Evolutionary conservation across 2,113 vertebrate genomes (phyloP).

Genomic region (Ceuthmochares aereus): DNA sequence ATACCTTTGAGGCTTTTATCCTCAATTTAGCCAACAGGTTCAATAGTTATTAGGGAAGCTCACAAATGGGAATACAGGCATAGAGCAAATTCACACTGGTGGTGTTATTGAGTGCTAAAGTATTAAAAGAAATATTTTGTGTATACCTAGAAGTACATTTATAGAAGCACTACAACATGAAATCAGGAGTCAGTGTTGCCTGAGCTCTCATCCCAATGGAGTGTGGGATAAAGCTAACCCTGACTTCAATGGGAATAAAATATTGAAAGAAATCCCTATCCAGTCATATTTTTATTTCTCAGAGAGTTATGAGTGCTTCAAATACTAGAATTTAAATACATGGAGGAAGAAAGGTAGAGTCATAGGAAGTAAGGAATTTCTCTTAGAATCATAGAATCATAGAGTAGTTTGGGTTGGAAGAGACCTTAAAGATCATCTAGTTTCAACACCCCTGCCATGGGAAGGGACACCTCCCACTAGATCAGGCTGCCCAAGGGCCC

Average conservation of each 20-base stretch:
- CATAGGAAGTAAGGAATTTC: background rate
- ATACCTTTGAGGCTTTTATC: conserved; percentile 44
- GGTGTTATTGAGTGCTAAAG: background rate
- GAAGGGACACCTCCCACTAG: too few species aligned
- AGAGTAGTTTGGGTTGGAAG: too few species aligned
- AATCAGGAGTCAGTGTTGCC: background rate
- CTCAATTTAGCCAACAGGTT: conserved; percentile 29
- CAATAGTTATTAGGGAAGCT: conserved; percentile 9
- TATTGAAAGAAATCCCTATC: conserved; percentile 15
- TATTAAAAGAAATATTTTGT: conserved; percentile 34
- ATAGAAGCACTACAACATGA: background rate
- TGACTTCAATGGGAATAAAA: background rate
- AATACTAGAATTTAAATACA: background rate
- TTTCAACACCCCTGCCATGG: too few species aligned
- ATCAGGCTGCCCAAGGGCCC: too few species aligned
- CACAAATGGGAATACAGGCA: conserved; percentile 13
- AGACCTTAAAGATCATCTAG: too few species aligned
- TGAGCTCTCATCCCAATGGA: background rate
- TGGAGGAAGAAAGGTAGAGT: background rate
- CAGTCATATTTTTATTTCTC: conserved; percentile 8
- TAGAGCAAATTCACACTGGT: background rate
- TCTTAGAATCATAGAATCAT: background rate
- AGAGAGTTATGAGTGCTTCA: background rate
- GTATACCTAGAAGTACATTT: conserved; percentile 1
- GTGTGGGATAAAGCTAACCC: background rate